These are phyloP conservation scores for Drosophila trapezifrons DNA, from an alignment of 1,140 invertebrate species.

Conservation along the genomic window DNA sequence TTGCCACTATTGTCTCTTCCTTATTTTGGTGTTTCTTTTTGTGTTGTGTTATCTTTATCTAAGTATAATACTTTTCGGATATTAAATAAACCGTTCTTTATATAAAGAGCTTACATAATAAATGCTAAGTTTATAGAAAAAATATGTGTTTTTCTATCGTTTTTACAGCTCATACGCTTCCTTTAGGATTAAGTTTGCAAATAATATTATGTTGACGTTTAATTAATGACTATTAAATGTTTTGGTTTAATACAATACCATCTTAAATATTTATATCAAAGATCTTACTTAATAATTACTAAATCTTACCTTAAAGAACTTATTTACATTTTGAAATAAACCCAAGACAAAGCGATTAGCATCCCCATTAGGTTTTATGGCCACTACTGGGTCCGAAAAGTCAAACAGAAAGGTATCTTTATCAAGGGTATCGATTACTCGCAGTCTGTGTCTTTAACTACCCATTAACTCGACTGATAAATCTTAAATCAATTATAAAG, in stretches of 20 bases:
- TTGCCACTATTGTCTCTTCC: neutral
- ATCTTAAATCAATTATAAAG: constrained; percentile 43
- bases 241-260: too few relatives aligned
- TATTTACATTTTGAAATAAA: neutral
- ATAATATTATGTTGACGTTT: neutral
- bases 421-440: constrained; percentile 2
- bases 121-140: neutral
- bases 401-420: neutral
- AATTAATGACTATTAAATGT: too few relatives aligned
- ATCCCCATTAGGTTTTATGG: constrained; percentile 12
- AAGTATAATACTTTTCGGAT: too few relatives aligned
- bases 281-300: too few relatives aligned
- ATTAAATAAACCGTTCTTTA: neutral
- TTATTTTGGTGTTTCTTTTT: neutral
- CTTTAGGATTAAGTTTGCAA: neutral
- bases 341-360: neutral
- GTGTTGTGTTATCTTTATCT: neutral
- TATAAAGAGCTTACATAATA: neutral
- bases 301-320: neutral
- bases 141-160: too few relatives aligned
- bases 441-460: constrained; percentile 18
- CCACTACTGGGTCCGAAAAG: neutral
- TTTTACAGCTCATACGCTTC: neutral
- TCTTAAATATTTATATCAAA: neutral
- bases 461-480: constrained; percentile 41